Base-by-base conservation (phyloP, 2,888 invertebrate species). In the Heliconius ethilla region DNA sequence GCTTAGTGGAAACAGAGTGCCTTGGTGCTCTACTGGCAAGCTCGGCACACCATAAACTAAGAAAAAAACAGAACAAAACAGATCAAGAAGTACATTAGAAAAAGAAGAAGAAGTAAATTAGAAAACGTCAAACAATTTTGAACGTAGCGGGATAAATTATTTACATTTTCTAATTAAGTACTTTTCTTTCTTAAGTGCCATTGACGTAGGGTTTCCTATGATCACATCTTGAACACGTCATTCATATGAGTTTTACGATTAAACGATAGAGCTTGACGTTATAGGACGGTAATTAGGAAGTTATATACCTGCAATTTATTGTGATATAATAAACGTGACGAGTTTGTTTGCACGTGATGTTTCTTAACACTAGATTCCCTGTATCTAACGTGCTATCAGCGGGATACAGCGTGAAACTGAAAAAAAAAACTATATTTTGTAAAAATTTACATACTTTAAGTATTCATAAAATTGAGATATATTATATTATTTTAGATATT, bases 131-230 rank as follows among this genome's bases (percentile, higher is more conserved):
- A 29, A 29, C 1, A 29, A 29, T 29, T 29, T 29, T 29, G 4
- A 29, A 29, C 29, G 29, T 29, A 29, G 29, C 29, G 29, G 29
- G 29, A 29, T 29, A 29, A 1, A 1, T 29, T 29, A 1, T 29
- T 29, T 29, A 29, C 29, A 29, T 29, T 29, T 29, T 29, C 29
- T 29, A 29, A 29, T 29, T 29, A 29, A 29, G 0, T 29, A 29
- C 1, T 29, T 29, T 29, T 29, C 3, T 29, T 29, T 29, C 29
- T 29, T 29, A 29, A 29, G 29, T 29, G 29, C 45, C 7, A 55
- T 22, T 70, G 70, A 70, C 55, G 70, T n/a, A 72, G 25, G 13
- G 13, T n/a, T n/a, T 37, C 13, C 63, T 13, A 25, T 69, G 69
- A 25, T n/a, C 37, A 6, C 18, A 69, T 40, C 51, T 18, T 70